Evolutionary conservation across 2,113 vertebrate species (phyloP), one percentile per base, ranked within the genome.

Genomic region (Coptodon rendalli): DNA sequence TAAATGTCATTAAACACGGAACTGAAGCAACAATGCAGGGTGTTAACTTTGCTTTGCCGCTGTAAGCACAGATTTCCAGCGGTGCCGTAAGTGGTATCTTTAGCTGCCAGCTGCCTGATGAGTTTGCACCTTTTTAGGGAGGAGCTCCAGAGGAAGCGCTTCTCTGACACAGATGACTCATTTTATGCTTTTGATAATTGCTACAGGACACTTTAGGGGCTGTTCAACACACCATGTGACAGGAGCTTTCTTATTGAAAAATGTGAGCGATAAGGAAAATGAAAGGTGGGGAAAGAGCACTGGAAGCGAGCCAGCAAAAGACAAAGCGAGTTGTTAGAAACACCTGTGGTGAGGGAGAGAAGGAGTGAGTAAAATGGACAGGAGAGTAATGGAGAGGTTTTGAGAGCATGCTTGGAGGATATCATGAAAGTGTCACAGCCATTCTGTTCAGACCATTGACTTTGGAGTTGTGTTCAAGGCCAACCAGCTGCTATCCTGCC

Each of bases 401-500:
- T 81, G 68, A 86, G 43, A 76, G 86, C 50, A 29, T 87, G 83
- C 88, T 93, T 89, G 91, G 85, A 94, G 87, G 90, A 89, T 92
- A 93, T 95, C 92, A 91, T 86, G 86, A 85, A 61, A 89, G 83
- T 92, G 93, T 94, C 92, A 92, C 50, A 91, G 91, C 86, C 87
- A 54, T 87, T 88, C 80, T 85, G 73, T 86, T 89, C 87, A 90
- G 80, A 90, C 92, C 86, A 91, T 93, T 94, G 96, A 96, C 96
- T 96, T 96, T 95, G 92, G 90, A 92, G 89, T 88, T 89, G 80
- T 90, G 91, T 95, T 96, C 95, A 97, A 96, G 96, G 95, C 94
- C 93, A 91, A 87, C 53, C 78, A 86, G 85, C 76, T 87, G 86
- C 81, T 89, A 45, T 79, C 66, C 84, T 93, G 95, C 95, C 95